Evolutionary conservation across 2,113 vertebrate species (phyloP).

Genomic region (Oryzias curvinotus): DNA sequence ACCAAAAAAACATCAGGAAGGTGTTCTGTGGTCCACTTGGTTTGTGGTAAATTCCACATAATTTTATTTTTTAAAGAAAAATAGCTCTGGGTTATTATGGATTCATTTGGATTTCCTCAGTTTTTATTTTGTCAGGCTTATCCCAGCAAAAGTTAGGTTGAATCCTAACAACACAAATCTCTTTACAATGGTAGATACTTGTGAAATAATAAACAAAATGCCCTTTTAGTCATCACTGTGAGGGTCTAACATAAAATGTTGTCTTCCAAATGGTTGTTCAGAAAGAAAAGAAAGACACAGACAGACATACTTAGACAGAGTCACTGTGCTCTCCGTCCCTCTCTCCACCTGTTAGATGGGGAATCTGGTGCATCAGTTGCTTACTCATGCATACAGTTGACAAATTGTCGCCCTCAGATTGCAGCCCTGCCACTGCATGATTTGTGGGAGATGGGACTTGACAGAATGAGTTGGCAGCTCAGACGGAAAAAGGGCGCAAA

Average conservation of each 20-base stretch:
- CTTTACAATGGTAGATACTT: no score
- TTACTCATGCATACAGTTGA: slow-evolving; percentile 78
- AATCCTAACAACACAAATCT: no score
- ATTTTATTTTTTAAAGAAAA: no score
- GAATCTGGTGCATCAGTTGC: slow-evolving; percentile 76
- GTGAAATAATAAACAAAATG: background rate
- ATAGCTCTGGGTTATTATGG: no score
- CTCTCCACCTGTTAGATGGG: slow-evolving; percentile 66
- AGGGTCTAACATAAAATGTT: slow-evolving; percentile 25
- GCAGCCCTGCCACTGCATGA: slow-evolving; percentile 58
- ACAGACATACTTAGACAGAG: slow-evolving; percentile 11
- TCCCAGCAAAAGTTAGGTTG: no score
- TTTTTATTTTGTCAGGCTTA: no score
- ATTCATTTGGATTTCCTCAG: no score
- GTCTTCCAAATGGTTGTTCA: slow-evolving; percentile 12
- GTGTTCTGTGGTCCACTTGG: no score
- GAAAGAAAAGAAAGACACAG: slow-evolving; percentile 5
- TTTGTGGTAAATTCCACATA: no score
- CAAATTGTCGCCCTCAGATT: slow-evolving; percentile 77
- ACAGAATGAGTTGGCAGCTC: slow-evolving; percentile 65
- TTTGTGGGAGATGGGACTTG: slow-evolving; percentile 67
- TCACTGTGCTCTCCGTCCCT: slow-evolving; percentile 10
- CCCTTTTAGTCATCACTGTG: slow-evolving; percentile 17
- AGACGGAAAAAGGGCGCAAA: slow-evolving; percentile 68
- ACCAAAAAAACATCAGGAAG: no score